These are phyloP conservation scores for Sminthurinus signatus DNA, from an alignment of 1,140 invertebrate species.

Conservation along the genomic window DNA sequence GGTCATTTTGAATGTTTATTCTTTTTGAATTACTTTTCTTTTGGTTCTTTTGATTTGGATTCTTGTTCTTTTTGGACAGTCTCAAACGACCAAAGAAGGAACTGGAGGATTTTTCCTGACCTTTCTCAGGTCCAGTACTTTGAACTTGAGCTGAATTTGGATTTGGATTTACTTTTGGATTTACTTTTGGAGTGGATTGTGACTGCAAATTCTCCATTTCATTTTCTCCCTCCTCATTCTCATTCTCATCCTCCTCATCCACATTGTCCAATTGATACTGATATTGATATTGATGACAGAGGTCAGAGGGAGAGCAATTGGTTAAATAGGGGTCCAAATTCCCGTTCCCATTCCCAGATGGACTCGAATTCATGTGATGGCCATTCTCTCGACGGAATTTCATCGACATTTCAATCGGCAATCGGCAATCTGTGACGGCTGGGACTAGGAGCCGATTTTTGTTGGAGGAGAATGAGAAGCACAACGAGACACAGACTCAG, in stretches of 20 bases:
- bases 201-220: too few species aligned
- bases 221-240: background rate
- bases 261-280: constrained; percentile 1
- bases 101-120: background rate
- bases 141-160: too few species aligned
- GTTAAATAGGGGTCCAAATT: background rate
- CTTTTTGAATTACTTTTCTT: background rate
- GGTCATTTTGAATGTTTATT: background rate
- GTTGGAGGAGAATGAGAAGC: too few species aligned
- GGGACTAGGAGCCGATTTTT: too few species aligned
- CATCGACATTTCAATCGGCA: background rate
- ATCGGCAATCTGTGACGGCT: background rate
- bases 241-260: constrained; percentile 8
- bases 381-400: background rate
- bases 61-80: too few species aligned
- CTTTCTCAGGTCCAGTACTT: background rate
- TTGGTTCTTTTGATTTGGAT: too few species aligned
- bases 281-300: too few species aligned
- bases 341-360: background rate
- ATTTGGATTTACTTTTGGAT: too few species aligned
- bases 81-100: too few species aligned
- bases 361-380: background rate
- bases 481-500: too few species aligned
- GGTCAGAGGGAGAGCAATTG: background rate
- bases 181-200: too few species aligned